These are phyloP conservation scores for Selenia dentaria DNA, from an alignment of 2,888 invertebrate genomes.

Conservation along the genomic window DNA sequence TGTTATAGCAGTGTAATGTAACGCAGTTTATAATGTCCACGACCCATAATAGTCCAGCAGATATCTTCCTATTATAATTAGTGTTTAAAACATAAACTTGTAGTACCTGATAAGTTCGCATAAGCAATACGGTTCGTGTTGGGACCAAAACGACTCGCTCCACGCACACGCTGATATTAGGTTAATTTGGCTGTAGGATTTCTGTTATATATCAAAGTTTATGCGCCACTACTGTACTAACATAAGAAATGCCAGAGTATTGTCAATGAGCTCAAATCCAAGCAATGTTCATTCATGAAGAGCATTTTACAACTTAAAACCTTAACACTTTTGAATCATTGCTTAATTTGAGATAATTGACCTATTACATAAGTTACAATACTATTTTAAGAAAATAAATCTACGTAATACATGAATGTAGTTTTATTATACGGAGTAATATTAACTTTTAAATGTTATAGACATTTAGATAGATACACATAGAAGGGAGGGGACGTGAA, in stretches of 20 bases:
- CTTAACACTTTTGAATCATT: slow-evolving; percentile 32
- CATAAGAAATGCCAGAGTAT: slow-evolving; percentile 19
- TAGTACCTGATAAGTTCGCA: slow-evolving; percentile 26
- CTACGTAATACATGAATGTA: slow-evolving; percentile 35
- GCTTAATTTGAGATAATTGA: slow-evolving; percentile 36
- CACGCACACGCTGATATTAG: background rate
- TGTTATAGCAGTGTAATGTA: background rate
- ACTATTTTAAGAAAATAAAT: slow-evolving; percentile 54
- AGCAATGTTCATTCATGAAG: slow-evolving; percentile 36
- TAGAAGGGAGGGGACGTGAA: background rate
- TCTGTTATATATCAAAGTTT: slow-evolving; percentile 3
- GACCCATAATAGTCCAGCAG: slow-evolving; percentile 10
- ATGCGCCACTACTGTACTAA: slow-evolving; percentile 6
- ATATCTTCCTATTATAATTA: slow-evolving; percentile 15
- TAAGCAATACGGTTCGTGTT: background rate
- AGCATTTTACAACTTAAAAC: slow-evolving; percentile 22
- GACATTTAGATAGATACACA: too few species aligned
- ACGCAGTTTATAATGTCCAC: slow-evolving; percentile 7
- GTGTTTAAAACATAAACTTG: slow-evolving; percentile 25
- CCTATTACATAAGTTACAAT: slow-evolving; percentile 43
- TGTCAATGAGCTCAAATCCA: slow-evolving; percentile 26
- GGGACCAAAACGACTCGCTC: background rate
- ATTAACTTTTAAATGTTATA: background rate
- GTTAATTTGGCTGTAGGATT: slow-evolving; percentile 1
- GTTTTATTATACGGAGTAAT: slow-evolving; percentile 37